A percentile compares a stretch with the other conserved stretches of the same genome.
phyloP scores from a whole-genome alignment of 2,888 invertebrate species.

The Diarsia dahlii region DNA sequence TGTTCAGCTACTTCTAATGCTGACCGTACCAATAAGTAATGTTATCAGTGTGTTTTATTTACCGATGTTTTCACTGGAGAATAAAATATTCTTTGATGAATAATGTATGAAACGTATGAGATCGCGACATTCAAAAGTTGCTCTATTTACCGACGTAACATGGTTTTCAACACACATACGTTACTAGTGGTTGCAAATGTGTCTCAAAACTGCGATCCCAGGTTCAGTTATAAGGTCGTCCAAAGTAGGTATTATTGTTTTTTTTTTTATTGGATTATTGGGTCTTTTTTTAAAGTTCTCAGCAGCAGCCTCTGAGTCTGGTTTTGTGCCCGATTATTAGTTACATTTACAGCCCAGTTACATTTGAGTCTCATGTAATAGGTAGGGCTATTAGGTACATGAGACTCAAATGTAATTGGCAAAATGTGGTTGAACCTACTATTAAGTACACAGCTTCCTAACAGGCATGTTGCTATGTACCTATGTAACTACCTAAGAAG shows the following conservation, averaged over 20 bases:
- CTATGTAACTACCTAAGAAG: background rate
- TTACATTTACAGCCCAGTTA: too few species aligned
- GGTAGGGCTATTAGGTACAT: background rate
- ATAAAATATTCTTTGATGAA: conserved; percentile 54
- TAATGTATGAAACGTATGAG: conserved; percentile 54
- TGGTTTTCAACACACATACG: background rate
- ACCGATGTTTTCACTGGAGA: conserved; percentile 19
- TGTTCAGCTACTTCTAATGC: too few species aligned
- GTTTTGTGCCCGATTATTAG: background rate
- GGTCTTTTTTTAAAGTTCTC: background rate
- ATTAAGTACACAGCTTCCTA: background rate
- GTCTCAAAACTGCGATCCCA: background rate
- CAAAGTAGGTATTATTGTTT: background rate
- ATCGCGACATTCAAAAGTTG: conserved; percentile 33
- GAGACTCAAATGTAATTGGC: background rate
- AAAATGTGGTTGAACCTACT: background rate
- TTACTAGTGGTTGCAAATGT: background rate
- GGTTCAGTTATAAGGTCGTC: background rate
- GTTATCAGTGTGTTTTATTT: conserved; percentile 7
- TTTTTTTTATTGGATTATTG: too few species aligned
- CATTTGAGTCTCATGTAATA: too few species aligned
- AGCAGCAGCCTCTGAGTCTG: background rate
- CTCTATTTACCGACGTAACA: conserved; percentile 36
- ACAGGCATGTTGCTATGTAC: background rate
- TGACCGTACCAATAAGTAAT: conserved; percentile 3